These are phyloP conservation scores for Cheilosia urbana DNA, from an alignment of 2,888 invertebrate species.

Conservation along the genomic window DNA sequence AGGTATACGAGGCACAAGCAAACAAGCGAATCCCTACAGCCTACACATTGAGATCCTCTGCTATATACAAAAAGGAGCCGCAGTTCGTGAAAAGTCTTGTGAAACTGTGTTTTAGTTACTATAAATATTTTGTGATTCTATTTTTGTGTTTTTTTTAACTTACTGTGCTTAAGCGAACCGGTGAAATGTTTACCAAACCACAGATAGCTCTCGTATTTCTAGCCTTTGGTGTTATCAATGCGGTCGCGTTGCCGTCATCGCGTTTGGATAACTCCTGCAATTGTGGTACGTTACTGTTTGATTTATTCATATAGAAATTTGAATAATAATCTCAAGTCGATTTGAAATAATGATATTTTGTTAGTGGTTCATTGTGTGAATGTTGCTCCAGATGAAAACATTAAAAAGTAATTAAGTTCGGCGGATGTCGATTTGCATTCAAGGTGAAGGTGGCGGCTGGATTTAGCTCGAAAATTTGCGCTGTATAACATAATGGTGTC, in stretches of 20 bases:
- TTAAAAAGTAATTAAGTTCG: constrained; percentile 69
- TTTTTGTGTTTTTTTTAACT: constrained; percentile 17
- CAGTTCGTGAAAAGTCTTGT: no score
- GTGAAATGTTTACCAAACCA: constrained; percentile 66
- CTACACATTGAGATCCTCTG: constrained; percentile 27
- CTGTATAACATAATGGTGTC: background rate
- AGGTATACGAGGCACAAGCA: background rate
- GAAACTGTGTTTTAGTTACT: background rate
- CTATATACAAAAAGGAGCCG: no score
- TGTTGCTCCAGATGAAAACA: constrained; percentile 32
- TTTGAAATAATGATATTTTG: constrained; percentile 1
- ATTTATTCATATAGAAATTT: constrained; percentile 35
- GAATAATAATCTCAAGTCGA: constrained; percentile 55
- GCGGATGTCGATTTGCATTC: constrained; percentile 29
- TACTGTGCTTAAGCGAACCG: constrained; percentile 44
- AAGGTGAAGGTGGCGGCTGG: constrained; percentile 43
- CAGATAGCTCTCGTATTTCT: constrained; percentile 58
- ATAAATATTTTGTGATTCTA: background rate
- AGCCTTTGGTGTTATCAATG: constrained; percentile 53
- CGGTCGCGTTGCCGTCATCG: constrained; percentile 65
- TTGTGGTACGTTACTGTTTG: constrained; percentile 71
- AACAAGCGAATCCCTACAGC: background rate
- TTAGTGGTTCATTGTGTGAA: constrained; percentile 3
- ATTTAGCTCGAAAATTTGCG: constrained; percentile 17
- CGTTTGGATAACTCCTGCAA: constrained; percentile 71